These are phyloP conservation scores for Magallana gigas DNA, from an alignment of 1,140 invertebrate species.

Conservation along the genomic window DNA sequence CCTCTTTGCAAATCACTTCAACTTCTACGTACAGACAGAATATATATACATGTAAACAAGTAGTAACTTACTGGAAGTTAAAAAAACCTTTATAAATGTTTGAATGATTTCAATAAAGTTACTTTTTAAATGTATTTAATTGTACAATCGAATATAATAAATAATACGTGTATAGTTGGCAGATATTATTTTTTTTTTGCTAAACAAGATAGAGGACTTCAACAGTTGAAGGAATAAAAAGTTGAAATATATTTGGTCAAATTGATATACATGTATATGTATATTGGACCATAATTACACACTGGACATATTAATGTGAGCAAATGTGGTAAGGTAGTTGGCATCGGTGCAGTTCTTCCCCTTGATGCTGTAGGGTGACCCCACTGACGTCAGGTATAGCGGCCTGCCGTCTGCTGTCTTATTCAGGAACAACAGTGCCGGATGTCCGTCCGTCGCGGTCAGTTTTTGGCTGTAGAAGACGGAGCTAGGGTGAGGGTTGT, in stretches of 20 bases:
- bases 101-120: neutral
- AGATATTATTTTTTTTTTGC: neutral
- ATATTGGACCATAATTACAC: neutral
- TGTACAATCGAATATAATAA: neutral
- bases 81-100: neutral
- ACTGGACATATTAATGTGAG: slow-evolving; percentile 26
- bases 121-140: neutral
- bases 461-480: slow-evolving; percentile 49
- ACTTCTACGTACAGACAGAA: neutral
- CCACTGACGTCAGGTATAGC: slow-evolving; percentile 44
- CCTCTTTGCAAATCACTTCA: slow-evolving; percentile 41
- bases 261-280: neutral
- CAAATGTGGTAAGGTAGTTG: neutral
- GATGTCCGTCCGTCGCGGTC: slow-evolving; percentile 51
- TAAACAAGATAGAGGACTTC: too few relatives aligned
- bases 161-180: too few relatives aligned
- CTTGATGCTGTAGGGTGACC: neutral
- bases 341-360: neutral
- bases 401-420: slow-evolving; percentile 40
- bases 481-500: slow-evolving; percentile 52
- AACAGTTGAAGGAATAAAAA: too few relatives aligned
- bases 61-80: too few relatives aligned
- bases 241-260: neutral
- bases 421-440: slow-evolving; percentile 48
- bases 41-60: too few relatives aligned